Conservation (phyloP, 1,140 invertebrate genomes). For the Ectropis grisescens region DNA sequence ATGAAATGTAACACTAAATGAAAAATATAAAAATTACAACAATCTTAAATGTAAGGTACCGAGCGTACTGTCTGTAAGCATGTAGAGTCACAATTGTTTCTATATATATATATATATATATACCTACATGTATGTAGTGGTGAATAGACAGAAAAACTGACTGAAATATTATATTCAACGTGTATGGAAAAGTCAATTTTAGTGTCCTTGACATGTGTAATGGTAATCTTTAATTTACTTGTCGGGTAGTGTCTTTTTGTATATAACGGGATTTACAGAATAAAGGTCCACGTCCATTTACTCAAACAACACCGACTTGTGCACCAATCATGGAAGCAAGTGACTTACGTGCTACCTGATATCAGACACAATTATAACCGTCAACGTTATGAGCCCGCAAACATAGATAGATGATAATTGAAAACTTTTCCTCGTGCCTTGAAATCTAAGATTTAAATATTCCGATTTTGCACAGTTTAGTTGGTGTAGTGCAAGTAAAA, state of each 20-base stretch:
- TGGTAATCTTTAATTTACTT: slow-evolving; percentile 5
- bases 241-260: slow-evolving; percentile 5
- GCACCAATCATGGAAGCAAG: background rate
- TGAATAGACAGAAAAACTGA: slow-evolving; percentile 9
- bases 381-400: too few species aligned
- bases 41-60: slow-evolving; percentile 41
- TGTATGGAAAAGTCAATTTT: background rate
- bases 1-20: slow-evolving; percentile 40
- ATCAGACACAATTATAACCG: slow-evolving; percentile 43
- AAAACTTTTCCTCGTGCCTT: too few species aligned
- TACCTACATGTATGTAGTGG: too few species aligned
- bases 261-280: slow-evolving; percentile 1
- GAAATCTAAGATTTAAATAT: slow-evolving; percentile 5
- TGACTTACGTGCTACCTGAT: slow-evolving; percentile 19
- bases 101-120: background rate
- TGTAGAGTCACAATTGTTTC: background rate
- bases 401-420: too few species aligned
- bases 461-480: too few species aligned
- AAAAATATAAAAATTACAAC: slow-evolving; percentile 41
- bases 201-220: background rate
- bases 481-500: too few species aligned
- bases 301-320: too few species aligned
- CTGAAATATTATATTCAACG: background rate
- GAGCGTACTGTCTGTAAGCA: slow-evolving; percentile 20
- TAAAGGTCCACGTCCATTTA: background rate